Conservation (phyloP, 2,888 invertebrate species). For the Drosophila ustulata region DNA sequence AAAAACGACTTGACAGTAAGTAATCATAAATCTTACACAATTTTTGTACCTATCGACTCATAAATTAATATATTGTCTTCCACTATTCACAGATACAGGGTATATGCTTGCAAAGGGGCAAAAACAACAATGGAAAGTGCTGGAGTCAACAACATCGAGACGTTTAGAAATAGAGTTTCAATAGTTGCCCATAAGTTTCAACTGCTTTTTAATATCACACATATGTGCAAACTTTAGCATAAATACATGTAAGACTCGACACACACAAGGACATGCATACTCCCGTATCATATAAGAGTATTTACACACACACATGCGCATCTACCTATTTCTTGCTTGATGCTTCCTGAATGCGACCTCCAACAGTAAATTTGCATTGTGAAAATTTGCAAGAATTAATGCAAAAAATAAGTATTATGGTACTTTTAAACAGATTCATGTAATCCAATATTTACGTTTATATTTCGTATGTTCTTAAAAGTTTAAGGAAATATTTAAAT, state of each 20-base stretch:
- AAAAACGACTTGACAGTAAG: not conserved
- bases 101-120: not conserved
- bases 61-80: not conserved
- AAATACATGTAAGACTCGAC: not conserved
- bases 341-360: not conserved
- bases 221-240: constrained; percentile 6
- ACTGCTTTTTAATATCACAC: not conserved
- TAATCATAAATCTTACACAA: not conserved
- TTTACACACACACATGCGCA: constrained; percentile 3
- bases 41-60: not conserved
- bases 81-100: not conserved
- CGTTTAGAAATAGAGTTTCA: not conserved
- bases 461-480: not conserved
- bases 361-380: not conserved
- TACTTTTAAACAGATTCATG: not conserved
- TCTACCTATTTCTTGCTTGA: not conserved
- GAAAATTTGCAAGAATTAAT: constrained; percentile 1
- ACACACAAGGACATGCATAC: not conserved
- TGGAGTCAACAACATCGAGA: not conserved
- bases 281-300: not conserved
- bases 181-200: not conserved
- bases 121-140: constrained; percentile 11
- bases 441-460: not conserved
- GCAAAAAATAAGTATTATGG: not conserved
- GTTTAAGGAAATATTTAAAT: not conserved